Evolutionary conservation across 1,140 invertebrate genomes (phyloP), one percentile per base, ranked within the genome.

Genomic region (Orchesella cincta): DNA sequence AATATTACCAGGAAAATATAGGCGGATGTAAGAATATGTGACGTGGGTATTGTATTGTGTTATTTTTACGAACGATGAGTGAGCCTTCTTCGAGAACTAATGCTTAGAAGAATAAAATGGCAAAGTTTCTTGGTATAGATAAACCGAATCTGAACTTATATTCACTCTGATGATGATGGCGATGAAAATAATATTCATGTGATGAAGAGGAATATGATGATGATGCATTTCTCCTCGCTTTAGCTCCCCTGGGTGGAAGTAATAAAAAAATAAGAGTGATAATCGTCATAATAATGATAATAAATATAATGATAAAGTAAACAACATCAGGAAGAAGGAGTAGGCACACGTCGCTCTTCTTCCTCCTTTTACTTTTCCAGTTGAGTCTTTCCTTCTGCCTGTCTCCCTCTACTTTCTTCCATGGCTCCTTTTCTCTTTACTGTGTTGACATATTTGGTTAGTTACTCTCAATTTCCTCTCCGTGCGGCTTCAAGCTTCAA

Each of bases 401-500:
- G 39, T 46, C 39, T 46, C 20, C 39, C 20, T 20, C 39, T 20
- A 46, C 39, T 46, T 46, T 46, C 39, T 46, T 46, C 39, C 39
- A 12, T 46, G 39, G 20, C 39, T 46, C 8, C 39, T 20, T 46
- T 20, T 46, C 39, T 46, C 39, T 20, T 46, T 46, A n/a, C n/a
- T 46, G 8, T 12, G 39, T 46, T 46, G 20, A 8, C 20, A 12
- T 46, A 12, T 46, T 26, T 57, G 23, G 8, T 57, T 57, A 57
- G 52, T 57, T 57, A 57, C 52, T 23, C 52, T 26, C 52, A 57
- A 57, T 57, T 57, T 57, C 52, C 52, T 57, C 23, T 57, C 52
- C 8, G 39, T 46, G 8, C 39, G 20, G 20, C 39, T 46, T 20
- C 39, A n/a, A n/a, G n/a, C n/a, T n/a, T n/a, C n/a, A n/a, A n/a